Evolutionary conservation across 2,888 invertebrate genomes (phyloP).

Genomic region (Nycteola revayana): DNA sequence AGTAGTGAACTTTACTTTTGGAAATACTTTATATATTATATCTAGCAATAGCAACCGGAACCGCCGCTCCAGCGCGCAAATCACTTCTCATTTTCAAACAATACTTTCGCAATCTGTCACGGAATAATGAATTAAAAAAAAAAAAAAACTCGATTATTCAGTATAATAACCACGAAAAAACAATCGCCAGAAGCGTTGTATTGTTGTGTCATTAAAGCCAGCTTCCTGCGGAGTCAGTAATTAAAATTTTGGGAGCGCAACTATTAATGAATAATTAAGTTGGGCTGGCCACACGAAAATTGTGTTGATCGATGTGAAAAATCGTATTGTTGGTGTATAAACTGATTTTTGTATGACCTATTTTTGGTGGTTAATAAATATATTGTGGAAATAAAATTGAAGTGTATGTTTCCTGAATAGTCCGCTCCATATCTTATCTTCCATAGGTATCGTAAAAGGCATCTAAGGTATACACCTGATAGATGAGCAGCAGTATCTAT

Average conservation of each 20-base stretch:
- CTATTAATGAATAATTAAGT: slow-evolving; percentile 24
- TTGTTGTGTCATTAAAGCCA: slow-evolving; percentile 36
- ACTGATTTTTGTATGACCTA: too few relatives aligned
- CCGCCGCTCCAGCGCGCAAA: not conserved
- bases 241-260: slow-evolving; percentile 37
- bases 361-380: too few relatives aligned
- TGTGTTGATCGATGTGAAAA: slow-evolving; percentile 18
- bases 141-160: not conserved
- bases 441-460: too few relatives aligned
- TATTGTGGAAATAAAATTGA: too few relatives aligned
- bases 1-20: too few relatives aligned
- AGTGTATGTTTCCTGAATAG: too few relatives aligned
- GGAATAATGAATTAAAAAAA: slow-evolving; percentile 15
- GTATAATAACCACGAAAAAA: slow-evolving; percentile 22
- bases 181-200: slow-evolving; percentile 28
- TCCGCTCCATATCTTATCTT: too few relatives aligned
- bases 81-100: not conserved
- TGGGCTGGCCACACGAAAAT: slow-evolving; percentile 8
- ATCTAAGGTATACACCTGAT: too few relatives aligned
- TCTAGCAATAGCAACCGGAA: too few relatives aligned
- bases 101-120: slow-evolving; percentile 8
- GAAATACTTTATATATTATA: too few relatives aligned
- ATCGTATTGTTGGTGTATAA: slow-evolving; percentile 2
- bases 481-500: too few relatives aligned
- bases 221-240: slow-evolving; percentile 31